Evolutionary conservation across 2,797 vertebrate genomes (phyloP).

Genomic region (Chrosomus eos): DNA sequence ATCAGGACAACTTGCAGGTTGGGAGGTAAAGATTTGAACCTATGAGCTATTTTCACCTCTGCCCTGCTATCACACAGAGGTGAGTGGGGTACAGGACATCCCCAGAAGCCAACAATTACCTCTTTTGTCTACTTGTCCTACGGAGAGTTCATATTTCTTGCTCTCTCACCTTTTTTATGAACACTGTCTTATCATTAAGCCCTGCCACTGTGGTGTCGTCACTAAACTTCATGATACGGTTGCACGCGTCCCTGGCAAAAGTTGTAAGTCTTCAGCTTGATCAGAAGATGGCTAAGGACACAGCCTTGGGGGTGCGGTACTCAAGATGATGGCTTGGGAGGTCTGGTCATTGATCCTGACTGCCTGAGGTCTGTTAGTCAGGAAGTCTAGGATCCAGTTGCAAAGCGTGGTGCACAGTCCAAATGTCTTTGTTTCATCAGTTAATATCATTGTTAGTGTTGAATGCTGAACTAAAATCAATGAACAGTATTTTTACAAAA

Average conservation of each 20-base stretch:
- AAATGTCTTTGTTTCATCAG: constrained; percentile 21
- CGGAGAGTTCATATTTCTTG: constrained; percentile 30
- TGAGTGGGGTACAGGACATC: constrained; percentile 9
- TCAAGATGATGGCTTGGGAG: constrained; percentile 38
- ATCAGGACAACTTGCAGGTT: not conserved
- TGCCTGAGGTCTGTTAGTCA: constrained; percentile 45
- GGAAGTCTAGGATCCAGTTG: constrained; percentile 39
- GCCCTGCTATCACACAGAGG: not conserved
- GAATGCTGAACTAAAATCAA: constrained; percentile 19
- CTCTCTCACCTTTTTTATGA: constrained; percentile 12
- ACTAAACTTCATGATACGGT: constrained; percentile 1
- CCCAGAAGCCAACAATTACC: constrained; percentile 36
- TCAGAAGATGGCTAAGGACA: constrained; percentile 14
- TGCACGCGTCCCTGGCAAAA: not conserved
- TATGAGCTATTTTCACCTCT: constrained; percentile 31
- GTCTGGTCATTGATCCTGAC: constrained; percentile 36
- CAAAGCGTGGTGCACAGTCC: not conserved
- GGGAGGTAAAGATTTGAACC: not conserved
- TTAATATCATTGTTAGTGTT: constrained; percentile 1
- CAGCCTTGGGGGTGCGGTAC: constrained; percentile 28
- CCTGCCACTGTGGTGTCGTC: constrained; percentile 14
- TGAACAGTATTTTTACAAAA: not conserved
- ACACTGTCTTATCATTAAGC: constrained; percentile 15
- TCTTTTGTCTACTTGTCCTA: constrained; percentile 30
- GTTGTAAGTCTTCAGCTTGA: constrained; percentile 7